These are phyloP conservation scores for Gryllus bimaculatus DNA, from an alignment of 1,140 invertebrate genomes.

Conservation along the genomic window DNA sequence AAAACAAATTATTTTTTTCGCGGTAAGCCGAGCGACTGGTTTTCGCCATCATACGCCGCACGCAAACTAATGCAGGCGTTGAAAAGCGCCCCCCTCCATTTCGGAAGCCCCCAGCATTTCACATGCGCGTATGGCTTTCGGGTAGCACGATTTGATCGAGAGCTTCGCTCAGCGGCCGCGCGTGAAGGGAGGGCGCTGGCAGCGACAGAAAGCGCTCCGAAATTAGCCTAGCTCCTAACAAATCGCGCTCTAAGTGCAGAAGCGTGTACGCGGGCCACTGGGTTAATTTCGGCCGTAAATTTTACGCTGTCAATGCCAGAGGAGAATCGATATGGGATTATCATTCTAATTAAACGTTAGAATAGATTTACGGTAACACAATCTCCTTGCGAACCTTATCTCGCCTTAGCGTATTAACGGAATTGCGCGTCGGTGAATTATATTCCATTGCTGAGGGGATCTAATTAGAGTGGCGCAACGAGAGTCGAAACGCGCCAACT, in stretches of 20 bases:
- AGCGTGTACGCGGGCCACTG: background rate
- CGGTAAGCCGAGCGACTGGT: too few species aligned
- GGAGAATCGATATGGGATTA: background rate
- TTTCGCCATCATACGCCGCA: too few species aligned
- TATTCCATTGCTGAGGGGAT: background rate
- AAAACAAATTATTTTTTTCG: too few species aligned
- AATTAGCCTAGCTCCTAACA: background rate
- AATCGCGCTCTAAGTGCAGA: background rate
- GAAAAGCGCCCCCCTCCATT: too few species aligned
- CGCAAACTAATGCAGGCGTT: too few species aligned
- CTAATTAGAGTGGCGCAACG: background rate
- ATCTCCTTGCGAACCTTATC: background rate
- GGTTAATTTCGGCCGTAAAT: background rate
- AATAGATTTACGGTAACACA: conserved; percentile 4
- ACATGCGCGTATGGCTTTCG: too few species aligned
- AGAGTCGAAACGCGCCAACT: too few species aligned
- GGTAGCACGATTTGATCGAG: too few species aligned
- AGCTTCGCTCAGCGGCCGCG: too few species aligned
- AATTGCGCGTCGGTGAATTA: background rate
- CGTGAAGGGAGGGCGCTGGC: too few species aligned
- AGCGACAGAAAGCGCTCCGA: background rate
- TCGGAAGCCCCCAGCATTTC: too few species aligned
- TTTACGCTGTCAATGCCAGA: background rate
- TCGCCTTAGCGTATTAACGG: background rate
- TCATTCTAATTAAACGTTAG: conserved; percentile 1